phyloP scores from a whole-genome alignment of 2,797 vertebrate species.

The Anguilla obscura region DNA sequence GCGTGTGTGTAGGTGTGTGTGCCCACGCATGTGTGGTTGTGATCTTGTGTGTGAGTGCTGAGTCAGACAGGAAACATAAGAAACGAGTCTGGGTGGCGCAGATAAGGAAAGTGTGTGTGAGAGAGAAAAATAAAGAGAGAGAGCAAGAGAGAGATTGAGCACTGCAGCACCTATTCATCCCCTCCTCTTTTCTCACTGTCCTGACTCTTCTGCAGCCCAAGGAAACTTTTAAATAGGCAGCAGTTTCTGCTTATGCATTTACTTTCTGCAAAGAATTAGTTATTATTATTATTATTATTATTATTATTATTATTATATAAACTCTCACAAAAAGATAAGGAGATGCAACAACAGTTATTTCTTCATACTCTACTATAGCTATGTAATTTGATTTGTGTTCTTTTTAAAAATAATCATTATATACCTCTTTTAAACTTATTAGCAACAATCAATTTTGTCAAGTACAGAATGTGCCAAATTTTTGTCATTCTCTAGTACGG shows the following conservation, averaged over 20 bases:
- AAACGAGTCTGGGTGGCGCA: slow-evolving; percentile 51
- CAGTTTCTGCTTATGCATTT: not conserved
- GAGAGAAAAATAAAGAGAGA: not conserved
- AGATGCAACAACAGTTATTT: not conserved
- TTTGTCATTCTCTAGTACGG: too few relatives aligned
- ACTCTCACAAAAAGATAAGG: not conserved
- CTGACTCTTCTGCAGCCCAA: not conserved
- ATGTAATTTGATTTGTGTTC: not conserved
- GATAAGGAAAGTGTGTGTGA: too few relatives aligned
- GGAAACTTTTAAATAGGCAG: not conserved
- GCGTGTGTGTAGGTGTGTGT: not conserved
- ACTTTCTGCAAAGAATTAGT: not conserved
- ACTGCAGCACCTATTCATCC: not conserved
- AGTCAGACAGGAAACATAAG: slow-evolving; percentile 19
- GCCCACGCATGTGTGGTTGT: not conserved
- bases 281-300: not conserved
- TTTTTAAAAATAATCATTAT: not conserved
- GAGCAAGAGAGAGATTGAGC: not conserved
- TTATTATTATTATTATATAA: too few relatives aligned
- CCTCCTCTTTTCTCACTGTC: not conserved
- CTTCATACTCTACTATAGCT: not conserved
- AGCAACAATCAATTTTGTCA: not conserved
- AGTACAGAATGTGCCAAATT: not conserved
- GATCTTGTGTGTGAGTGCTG: not conserved
- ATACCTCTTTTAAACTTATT: not conserved